Percentiles rank a stretch among this genome's conserved stretches.
These are phyloP conservation scores for Rhinophrynus dorsalis DNA, from an alignment of 2,797 vertebrate species.

Conservation along the genomic window DNA sequence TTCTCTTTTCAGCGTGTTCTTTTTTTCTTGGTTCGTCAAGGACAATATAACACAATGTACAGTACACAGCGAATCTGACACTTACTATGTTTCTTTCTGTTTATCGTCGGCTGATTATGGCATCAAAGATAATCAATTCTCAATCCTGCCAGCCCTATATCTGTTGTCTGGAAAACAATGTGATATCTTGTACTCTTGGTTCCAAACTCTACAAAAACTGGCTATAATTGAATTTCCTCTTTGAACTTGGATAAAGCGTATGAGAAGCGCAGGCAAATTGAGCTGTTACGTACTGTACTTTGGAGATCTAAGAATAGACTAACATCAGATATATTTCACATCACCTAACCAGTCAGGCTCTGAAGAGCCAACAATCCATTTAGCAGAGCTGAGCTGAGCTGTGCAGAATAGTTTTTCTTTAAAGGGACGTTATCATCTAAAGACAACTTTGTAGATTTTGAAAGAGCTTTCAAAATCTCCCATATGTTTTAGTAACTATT, in stretches of 20 bases:
- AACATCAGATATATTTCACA: background rate
- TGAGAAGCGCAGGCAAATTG: background rate
- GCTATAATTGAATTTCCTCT: slow-evolving; percentile 1
- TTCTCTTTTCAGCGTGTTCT: background rate
- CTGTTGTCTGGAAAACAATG: background rate
- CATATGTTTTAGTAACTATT: too few relatives aligned
- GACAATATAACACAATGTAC: background rate
- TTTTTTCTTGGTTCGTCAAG: background rate
- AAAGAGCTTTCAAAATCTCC: too few relatives aligned
- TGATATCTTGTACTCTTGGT: background rate
- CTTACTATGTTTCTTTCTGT: background rate
- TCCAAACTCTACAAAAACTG: background rate
- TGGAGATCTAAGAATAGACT: background rate
- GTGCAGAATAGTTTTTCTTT: too few relatives aligned
- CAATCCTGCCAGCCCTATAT: background rate
- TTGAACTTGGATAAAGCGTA: background rate
- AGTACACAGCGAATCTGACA: background rate
- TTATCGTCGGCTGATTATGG: background rate
- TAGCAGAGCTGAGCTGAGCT: too few relatives aligned
- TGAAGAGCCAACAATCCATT: background rate
- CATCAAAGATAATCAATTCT: slow-evolving; percentile 1
- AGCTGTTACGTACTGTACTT: background rate
- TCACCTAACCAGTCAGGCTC: background rate
- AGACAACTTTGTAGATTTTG: too few relatives aligned
- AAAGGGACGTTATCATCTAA: too few relatives aligned